Conservation (phyloP, 2,113 vertebrate species). For the Vidua chalybeata region DNA sequence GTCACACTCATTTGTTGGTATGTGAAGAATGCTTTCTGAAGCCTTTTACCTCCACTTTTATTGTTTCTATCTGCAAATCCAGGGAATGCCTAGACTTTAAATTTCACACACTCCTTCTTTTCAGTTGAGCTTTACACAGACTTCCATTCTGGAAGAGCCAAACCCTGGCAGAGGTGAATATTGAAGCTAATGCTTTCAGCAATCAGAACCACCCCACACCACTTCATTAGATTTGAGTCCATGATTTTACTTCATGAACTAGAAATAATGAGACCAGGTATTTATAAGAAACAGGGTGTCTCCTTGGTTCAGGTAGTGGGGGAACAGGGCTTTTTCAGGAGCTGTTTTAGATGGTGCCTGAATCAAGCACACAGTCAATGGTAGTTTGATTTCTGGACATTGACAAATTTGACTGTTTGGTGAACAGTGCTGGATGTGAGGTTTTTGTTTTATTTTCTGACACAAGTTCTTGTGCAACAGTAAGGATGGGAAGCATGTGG, state of each 20-base stretch:
- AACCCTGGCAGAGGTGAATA: background rate
- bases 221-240: background rate
- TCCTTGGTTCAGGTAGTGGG: background rate
- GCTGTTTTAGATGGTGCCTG: background rate
- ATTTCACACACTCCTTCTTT: background rate
- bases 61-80: background rate
- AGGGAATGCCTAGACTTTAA: background rate
- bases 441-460: background rate
- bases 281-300: background rate
- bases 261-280: background rate
- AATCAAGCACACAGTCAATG: background rate
- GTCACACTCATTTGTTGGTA: background rate
- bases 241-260: background rate
- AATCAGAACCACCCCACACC: background rate
- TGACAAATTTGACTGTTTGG: background rate
- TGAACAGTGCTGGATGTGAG: background rate
- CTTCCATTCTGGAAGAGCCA: background rate
- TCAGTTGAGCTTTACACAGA: background rate
- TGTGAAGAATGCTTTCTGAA: background rate
- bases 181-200: background rate
- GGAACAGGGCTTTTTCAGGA: background rate
- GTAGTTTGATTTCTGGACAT: accelerated
- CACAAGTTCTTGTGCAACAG: background rate
- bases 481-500: background rate
- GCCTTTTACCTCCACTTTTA: background rate